Percentiles rank a stretch among this genome's conserved stretches.
Evolutionary conservation across 2,113 vertebrate species (phyloP).

Genomic region (Mustelus asterias): DNA sequence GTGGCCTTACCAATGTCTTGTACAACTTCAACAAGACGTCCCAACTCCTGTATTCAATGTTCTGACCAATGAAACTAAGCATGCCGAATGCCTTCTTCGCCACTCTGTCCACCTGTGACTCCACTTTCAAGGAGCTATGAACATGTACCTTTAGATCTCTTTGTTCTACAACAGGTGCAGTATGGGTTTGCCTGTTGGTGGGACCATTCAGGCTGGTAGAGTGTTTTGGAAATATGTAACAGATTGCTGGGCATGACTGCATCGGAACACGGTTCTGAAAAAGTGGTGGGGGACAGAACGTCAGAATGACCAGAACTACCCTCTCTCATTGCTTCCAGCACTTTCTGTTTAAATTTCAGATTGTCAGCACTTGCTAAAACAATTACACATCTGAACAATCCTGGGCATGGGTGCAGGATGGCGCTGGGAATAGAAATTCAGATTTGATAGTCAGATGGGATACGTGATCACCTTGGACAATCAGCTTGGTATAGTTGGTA

Average conservation of each 20-base stretch:
- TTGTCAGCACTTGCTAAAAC: background rate
- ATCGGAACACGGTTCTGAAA: background rate
- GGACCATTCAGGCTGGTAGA: background rate
- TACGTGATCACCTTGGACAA: background rate
- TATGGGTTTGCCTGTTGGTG: background rate
- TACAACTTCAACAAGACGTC: no score
- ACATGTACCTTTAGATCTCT: no score
- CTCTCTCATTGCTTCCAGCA: background rate
- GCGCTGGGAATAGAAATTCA: background rate
- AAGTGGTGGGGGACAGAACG: background rate
- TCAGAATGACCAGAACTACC: no score
- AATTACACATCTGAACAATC: background rate
- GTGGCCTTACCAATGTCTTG: no score
- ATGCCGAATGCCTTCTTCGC: no score
- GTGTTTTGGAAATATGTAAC: background rate
- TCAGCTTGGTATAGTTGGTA: background rate
- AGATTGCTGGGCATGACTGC: background rate
- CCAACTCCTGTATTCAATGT: no score
- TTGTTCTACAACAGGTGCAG: background rate
- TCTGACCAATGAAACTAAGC: no score
- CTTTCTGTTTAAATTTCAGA: no score
- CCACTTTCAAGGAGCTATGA: no score
- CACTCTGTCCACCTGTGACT: no score
- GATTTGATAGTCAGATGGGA: background rate
- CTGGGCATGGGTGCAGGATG: background rate